phyloP scores from a whole-genome alignment of 1,140 invertebrate genomes.

The Zaprionus vittiger region DNA sequence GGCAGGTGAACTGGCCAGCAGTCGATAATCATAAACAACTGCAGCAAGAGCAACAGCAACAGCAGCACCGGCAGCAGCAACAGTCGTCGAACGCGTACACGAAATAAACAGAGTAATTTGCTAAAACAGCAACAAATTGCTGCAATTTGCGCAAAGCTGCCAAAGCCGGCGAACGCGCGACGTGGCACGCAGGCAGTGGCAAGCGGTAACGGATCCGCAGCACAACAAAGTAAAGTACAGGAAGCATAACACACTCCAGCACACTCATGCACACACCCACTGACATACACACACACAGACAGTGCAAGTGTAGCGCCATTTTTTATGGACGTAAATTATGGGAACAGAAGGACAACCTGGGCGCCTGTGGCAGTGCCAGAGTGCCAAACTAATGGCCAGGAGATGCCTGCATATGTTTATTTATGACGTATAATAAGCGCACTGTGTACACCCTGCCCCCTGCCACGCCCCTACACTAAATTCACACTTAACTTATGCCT shows the following conservation, averaged over 20 bases:
- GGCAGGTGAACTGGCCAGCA: slow-evolving; percentile 58
- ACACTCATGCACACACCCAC: slow-evolving; percentile 20
- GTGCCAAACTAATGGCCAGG: slow-evolving; percentile 58
- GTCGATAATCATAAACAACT: slow-evolving; percentile 75
- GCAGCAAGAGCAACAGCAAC: slow-evolving; percentile 31
- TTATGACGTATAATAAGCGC: slow-evolving; percentile 79
- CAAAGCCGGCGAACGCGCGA: slow-evolving; percentile 72
- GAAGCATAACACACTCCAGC: slow-evolving; percentile 22
- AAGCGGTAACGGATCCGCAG: slow-evolving; percentile 18
- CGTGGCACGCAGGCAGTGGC: slow-evolving; percentile 27
- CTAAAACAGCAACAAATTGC: slow-evolving; percentile 83
- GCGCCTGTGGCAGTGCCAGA: slow-evolving; percentile 5
- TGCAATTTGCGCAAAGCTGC: slow-evolving; percentile 78
- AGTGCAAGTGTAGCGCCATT: slow-evolving; percentile 73
- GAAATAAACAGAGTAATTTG: slow-evolving; percentile 80
- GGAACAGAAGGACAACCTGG: slow-evolving; percentile 49
- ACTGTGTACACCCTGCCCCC: neutral
- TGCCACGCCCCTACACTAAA: slow-evolving; percentile 63
- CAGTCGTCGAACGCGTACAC: slow-evolving; percentile 38
- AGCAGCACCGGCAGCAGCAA: slow-evolving; percentile 16
- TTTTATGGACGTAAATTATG: slow-evolving; percentile 79
- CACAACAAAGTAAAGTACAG: slow-evolving; percentile 30
- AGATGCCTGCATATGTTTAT: slow-evolving; percentile 76
- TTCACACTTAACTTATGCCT: slow-evolving; percentile 43
- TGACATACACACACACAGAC: slow-evolving; percentile 27